These are phyloP conservation scores for Paguma larvata DNA, from an alignment of 2,797 vertebrate species.

Conservation along the genomic window DNA sequence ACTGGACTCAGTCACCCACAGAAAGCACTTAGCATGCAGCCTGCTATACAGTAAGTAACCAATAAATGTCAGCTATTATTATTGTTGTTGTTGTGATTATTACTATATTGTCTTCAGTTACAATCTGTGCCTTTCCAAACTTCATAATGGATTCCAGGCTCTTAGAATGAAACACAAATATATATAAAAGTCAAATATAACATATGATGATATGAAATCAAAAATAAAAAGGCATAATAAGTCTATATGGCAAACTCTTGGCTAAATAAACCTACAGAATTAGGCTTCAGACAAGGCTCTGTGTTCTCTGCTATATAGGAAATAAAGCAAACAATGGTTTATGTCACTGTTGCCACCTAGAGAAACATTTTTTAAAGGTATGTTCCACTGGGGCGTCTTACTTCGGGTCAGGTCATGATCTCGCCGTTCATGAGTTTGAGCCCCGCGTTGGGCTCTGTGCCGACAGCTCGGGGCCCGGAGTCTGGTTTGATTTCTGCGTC, in stretches of 20 bases:
- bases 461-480: too few species aligned
- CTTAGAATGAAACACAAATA: neutral
- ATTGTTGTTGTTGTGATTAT: neutral
- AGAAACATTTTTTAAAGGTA: slow-evolving; percentile 2
- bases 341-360: neutral
- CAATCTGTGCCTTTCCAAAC: neutral
- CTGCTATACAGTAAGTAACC: neutral
- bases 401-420: too few species aligned
- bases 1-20: neutral
- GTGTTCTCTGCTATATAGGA: neutral
- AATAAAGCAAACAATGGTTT: neutral
- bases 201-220: neutral
- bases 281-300: neutral
- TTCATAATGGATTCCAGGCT: neutral
- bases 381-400: neutral
- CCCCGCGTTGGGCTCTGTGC: too few species aligned
- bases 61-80: neutral
- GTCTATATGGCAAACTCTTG: neutral
- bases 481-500: too few species aligned
- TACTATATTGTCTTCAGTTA: neutral
- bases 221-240: neutral
- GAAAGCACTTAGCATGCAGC: neutral
- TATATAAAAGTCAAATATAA: neutral
- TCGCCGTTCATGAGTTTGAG: too few species aligned
- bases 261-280: neutral